Conservation (phyloP, 2,888 invertebrate genomes). For the Scaptomyza tumidula region DNA sequence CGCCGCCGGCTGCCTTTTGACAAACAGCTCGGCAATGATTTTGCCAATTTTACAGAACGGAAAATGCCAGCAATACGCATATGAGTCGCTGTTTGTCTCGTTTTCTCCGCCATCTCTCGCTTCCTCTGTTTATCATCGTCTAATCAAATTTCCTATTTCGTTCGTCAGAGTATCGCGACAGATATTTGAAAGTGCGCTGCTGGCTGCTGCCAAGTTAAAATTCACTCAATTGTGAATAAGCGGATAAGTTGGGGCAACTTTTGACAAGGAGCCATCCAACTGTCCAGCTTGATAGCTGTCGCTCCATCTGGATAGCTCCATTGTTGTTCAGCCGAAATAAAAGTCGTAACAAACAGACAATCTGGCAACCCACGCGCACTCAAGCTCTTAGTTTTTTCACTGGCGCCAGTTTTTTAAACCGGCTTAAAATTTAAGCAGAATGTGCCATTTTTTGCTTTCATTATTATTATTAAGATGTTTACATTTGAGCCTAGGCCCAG, state of each 20-base stretch:
- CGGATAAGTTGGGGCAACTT: constrained; percentile 64
- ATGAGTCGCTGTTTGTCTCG: constrained; percentile 3
- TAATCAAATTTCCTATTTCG: constrained; percentile 53
- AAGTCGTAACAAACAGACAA: constrained; percentile 16
- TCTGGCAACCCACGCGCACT: constrained; percentile 2
- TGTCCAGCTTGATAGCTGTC: constrained; percentile 50
- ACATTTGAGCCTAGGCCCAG: constrained; percentile 44
- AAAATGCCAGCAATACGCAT: constrained; percentile 9
- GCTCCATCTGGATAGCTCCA: constrained; percentile 44
- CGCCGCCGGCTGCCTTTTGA: constrained; percentile 39
- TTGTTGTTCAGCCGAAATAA: constrained; percentile 39
- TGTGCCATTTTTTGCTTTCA: constrained; percentile 51
- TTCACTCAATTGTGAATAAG: constrained; percentile 71
- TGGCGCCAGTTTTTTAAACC: constrained; percentile 77
- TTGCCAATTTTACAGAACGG: constrained; percentile 31
- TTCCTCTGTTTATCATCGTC: not conserved
- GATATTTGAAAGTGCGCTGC: constrained; percentile 34
- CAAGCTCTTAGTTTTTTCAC: constrained; percentile 19
- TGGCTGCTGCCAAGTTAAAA: constrained; percentile 42
- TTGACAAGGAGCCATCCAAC: constrained; percentile 47
- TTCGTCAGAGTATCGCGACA: constrained; percentile 56
- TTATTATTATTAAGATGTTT: constrained; percentile 67
- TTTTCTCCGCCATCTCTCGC: not conserved
- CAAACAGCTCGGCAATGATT: constrained; percentile 59
- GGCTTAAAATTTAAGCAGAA: constrained; percentile 70